Evolutionary conservation across 2,797 vertebrate species (phyloP).

Genomic region (Margarornis squamiger): DNA sequence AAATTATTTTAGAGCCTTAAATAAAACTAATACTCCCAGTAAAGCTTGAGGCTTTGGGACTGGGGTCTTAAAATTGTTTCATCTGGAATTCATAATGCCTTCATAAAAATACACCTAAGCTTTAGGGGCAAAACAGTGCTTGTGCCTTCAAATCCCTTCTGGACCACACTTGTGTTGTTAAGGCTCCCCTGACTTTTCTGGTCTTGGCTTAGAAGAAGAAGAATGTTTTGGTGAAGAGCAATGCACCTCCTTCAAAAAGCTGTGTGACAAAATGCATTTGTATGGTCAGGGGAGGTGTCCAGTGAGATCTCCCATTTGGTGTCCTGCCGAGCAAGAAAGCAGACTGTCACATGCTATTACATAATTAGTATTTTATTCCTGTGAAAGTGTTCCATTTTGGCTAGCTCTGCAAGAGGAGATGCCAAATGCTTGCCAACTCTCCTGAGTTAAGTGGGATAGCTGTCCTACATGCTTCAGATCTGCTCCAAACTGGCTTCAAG

Average conservation of each 20-base stretch:
- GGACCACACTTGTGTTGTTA: not conserved
- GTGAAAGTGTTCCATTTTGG: not conserved
- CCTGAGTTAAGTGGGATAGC: not conserved
- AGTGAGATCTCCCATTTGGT: not conserved
- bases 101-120: not conserved
- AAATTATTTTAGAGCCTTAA: not conserved
- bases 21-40: not conserved
- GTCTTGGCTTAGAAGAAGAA: not conserved
- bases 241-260: not conserved
- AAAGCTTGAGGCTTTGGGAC: not conserved
- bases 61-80: not conserved
- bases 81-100: not conserved
- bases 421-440: not conserved
- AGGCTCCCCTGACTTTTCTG: not conserved
- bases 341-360: not conserved
- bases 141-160: not conserved
- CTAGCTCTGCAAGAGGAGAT: not conserved
- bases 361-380: not conserved
- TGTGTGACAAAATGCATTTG: not conserved
- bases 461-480: not conserved
- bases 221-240: not conserved
- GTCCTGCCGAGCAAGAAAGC: not conserved
- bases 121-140: not conserved
- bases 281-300: not conserved
- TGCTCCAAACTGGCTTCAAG: conserved; percentile 2